A percentile compares a stretch with the other conserved stretches of the same genome.
phyloP scores from a whole-genome alignment of 2,797 vertebrate genomes.

The Hemitrygon akajei region DNA sequence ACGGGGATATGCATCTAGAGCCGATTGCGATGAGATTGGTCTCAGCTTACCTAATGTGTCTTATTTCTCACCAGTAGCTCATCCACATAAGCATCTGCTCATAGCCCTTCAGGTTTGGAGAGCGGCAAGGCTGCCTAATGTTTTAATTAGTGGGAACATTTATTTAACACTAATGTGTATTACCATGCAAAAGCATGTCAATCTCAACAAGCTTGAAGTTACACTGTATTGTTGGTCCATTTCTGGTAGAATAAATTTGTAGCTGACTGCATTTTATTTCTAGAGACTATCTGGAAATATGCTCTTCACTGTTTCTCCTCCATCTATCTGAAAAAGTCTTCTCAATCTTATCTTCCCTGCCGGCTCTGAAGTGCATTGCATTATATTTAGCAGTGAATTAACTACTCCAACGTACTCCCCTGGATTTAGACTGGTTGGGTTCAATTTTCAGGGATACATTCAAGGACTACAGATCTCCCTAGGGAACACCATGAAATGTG shows the following conservation, averaged over 20 bases:
- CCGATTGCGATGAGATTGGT: background rate
- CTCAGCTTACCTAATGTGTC: conserved; percentile 6
- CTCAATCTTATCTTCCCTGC: background rate
- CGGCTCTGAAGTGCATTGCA: background rate
- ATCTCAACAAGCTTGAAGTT: background rate
- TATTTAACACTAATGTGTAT: conserved; percentile 31
- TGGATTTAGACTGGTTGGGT: background rate
- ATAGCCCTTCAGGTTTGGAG: background rate
- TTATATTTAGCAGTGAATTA: background rate
- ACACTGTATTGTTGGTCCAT: background rate
- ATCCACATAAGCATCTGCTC: conserved; percentile 29
- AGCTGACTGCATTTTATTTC: background rate
- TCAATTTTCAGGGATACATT: background rate
- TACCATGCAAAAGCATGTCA: background rate
- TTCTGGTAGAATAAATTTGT: background rate
- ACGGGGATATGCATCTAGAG: background rate
- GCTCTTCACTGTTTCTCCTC: background rate
- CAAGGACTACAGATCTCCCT: too few relatives aligned
- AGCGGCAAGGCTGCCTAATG: conserved; percentile 20
- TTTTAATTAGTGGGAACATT: conserved; percentile 34
- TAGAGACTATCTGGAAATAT: background rate
- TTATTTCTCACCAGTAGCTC: conserved; percentile 9
- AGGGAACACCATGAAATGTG: too few relatives aligned
- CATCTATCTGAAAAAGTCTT: background rate
- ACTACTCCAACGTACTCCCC: background rate